phyloP scores from a whole-genome alignment of 1,140 invertebrate genomes.

The Zaprionus taronus region DNA sequence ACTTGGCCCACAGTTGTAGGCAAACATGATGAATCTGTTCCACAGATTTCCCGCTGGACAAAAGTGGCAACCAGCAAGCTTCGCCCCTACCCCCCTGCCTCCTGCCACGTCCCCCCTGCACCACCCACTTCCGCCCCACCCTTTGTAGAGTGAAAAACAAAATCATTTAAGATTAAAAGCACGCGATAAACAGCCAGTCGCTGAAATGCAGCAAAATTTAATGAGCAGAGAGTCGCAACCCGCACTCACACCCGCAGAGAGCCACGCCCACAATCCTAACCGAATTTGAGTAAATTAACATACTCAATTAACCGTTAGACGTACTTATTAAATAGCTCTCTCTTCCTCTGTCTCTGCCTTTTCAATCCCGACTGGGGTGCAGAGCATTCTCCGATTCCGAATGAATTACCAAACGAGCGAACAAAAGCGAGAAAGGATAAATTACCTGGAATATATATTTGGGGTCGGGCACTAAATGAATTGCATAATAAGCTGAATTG shows the following conservation, averaged over 20 bases:
- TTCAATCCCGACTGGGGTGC: no score
- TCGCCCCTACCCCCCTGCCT: no score
- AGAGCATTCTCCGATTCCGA: slow-evolving; percentile 34
- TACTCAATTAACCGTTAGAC: slow-evolving; percentile 75
- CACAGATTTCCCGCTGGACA: slow-evolving; percentile 78
- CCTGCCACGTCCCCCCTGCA: not conserved
- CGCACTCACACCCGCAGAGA: not conserved
- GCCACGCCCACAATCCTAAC: slow-evolving; percentile 17
- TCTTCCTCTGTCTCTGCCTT: no score
- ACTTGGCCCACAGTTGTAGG: slow-evolving; percentile 69
- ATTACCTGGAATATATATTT: slow-evolving; percentile 29
- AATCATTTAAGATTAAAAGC: slow-evolving; percentile 81
- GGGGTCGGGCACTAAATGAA: slow-evolving; percentile 18
- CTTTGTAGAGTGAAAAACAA: slow-evolving; percentile 36
- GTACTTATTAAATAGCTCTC: slow-evolving; percentile 57
- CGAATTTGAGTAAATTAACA: slow-evolving; percentile 72
- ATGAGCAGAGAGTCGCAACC: slow-evolving; percentile 6
- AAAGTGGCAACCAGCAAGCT: slow-evolving; percentile 26
- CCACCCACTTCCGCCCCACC: not conserved
- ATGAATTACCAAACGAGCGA: slow-evolving; percentile 35
- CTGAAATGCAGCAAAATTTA: slow-evolving; percentile 66
- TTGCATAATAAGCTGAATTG: slow-evolving; percentile 17
- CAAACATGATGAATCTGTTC: slow-evolving; percentile 80
- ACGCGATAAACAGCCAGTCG: slow-evolving; percentile 65
- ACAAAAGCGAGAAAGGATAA: slow-evolving; percentile 37